Base-by-base conservation (phyloP, 1,140 invertebrate species). In the Elymnias hypermnestra region DNA sequence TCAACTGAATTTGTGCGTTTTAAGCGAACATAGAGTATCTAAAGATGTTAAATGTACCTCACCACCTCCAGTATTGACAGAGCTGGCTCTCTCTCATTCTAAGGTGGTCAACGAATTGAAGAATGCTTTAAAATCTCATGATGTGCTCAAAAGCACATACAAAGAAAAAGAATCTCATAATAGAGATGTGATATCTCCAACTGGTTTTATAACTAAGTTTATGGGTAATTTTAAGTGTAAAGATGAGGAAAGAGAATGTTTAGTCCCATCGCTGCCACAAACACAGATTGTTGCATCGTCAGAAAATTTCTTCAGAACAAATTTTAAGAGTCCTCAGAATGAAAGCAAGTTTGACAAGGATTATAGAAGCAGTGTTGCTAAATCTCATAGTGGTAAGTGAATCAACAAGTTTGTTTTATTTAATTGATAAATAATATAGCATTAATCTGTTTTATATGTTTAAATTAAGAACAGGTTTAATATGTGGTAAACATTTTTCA, bases 1-100 rank as follows among this genome's bases (percentile, higher is more conserved):
- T 17, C 93, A 94, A 69, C 88, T 93, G 55, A 91, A 94, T 79
- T 71, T 94, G 1, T 90, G 87, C 52, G 65, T 90, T 25, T 76
- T 88, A 42, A 70, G 57, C 7, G 73, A 85, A 22, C 63, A 70
- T 39, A 59, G 70, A 31, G 52, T 58, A 2, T 46, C 52, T 1
- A 77, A 71, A 51, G 72, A 73, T 17, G 53, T 53, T 0, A 53
- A 61, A 40, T 60, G 63, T 5, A 62, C 62, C 7, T 74, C 77
- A 0, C 72, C 74, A 1, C 68, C 71, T 4, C 77, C 73, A 0
- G 55, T 83, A 0, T 58, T 86, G 58, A 68, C 76, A 0, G 84
- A 87, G 42, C 38, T 87, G 3, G 82, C 71, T 0, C 31, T 87
- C 19, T 86, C 82, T 0, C 86, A 87, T 40, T 87, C 81, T 0